Conservation (phyloP, 1,140 invertebrate genomes). For the Oreohelix idahoensis region DNA sequence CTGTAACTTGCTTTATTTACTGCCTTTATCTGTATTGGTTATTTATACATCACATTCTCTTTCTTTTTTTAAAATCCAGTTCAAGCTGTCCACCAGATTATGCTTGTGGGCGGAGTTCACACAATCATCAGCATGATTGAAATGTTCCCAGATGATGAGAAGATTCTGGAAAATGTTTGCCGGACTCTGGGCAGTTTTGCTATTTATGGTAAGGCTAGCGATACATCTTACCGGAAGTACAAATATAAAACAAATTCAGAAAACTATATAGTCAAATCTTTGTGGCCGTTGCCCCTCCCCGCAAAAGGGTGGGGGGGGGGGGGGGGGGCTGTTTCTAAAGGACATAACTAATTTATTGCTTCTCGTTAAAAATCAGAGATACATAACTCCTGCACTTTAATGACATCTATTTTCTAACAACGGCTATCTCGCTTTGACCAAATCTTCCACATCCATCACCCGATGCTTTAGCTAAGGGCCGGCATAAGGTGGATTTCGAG, state of each 20-base stretch:
- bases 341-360: too few species aligned
- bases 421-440: too few species aligned
- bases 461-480: too few species aligned
- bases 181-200: conserved; percentile 56
- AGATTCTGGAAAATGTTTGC: conserved; percentile 56
- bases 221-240: background rate
- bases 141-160: conserved; percentile 45
- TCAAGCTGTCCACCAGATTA: conserved; percentile 50
- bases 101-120: conserved; percentile 55
- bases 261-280: background rate
- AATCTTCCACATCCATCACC: background rate
- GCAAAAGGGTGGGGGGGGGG: background rate
- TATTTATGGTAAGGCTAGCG: conserved; percentile 54
- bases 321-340: too few species aligned
- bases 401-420: too few species aligned
- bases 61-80: too few species aligned
- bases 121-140: conserved; percentile 51
- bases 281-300: background rate
- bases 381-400: too few species aligned
- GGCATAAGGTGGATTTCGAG: too few species aligned
- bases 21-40: too few species aligned
- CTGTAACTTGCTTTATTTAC: too few species aligned
- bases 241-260: background rate
- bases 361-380: too few species aligned
- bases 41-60: too few species aligned